Conservation (phyloP, 1,140 invertebrate genomes). For the Geopemphigus sp. region DNA sequence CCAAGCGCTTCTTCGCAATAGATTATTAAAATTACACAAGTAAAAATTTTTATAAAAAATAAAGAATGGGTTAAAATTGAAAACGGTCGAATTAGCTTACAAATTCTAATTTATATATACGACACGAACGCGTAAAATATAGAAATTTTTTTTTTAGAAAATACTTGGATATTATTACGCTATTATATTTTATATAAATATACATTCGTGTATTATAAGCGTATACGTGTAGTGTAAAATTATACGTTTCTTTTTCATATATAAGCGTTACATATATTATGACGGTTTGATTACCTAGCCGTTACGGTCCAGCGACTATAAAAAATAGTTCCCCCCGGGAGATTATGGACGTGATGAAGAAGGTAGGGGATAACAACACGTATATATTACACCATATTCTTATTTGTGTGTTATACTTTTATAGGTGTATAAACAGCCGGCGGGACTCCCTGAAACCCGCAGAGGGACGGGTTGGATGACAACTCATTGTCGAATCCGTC, state of each 20-base stretch:
- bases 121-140: neutral
- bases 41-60: constrained; percentile 1
- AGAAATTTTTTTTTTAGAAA: neutral
- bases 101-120: constrained; percentile 3
- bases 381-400: neutral
- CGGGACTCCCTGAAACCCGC: neutral
- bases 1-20: too few relatives aligned
- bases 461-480: neutral
- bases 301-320: neutral
- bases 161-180: neutral
- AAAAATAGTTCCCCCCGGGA: neutral
- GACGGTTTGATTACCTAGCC: constrained; percentile 23
- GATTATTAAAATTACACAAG: neutral
- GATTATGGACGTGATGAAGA: too few relatives aligned
- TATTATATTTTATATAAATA: too few relatives aligned
- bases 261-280: neutral
- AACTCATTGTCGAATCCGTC: neutral
- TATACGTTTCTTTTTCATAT: constrained; percentile 7
- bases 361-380: neutral
- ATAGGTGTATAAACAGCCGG: constrained; percentile 31
- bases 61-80: neutral
- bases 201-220: too few relatives aligned
- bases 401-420: neutral
- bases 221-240: neutral
- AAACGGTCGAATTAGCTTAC: neutral